Evolutionary conservation across 2,888 invertebrate genomes (phyloP), one percentile per base, ranked within the genome.

Genomic region (Tetramorium bicarinatum): DNA sequence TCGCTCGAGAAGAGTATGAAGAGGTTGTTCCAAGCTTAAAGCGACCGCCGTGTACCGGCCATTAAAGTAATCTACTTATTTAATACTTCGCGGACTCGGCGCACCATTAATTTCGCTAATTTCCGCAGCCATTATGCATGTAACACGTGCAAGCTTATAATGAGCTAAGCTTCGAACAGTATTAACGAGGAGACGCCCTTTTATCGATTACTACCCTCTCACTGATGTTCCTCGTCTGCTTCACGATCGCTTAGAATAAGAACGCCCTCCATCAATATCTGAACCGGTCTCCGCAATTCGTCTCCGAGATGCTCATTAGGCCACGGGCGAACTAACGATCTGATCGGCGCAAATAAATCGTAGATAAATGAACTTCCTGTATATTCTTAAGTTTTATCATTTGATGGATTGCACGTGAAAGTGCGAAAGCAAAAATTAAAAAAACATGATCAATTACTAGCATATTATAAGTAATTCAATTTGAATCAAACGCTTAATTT

Each of bases 21-120:
- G 47, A 80, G 59, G 38, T 69, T 69, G 69, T 69, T 47, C 25
- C 79, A n/a, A 59, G 59, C 79, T 49, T 69, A 80, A 80, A 79
- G 69, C 44, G 56, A 47, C 59, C n/a, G 18, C 34, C 47, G 71
- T 59, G 41, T 44, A 56, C 44, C 71, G 79, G 38, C 59, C 79
- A 80, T 80, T 80, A 80, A 61, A 80, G 79, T 71, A 80, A 80
- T 80, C 79, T 80, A 80, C 79, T 80, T 80, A 80, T 80, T 80
- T 80, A 80, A 80, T 80, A 80, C 79, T 80, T 80, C 47, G 71
- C 71, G 79, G 71, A 80, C 79, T 80, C 79, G 79, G 71, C 47
- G 71, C 79, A 59, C 71, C 79, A 80, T 80, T 80, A 80, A 80
- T 80, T 80, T 80, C 71, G 71, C 79, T 71, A 80, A 80, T 80